These are phyloP conservation scores for Stegophylla sp. DNA, from an alignment of 2,888 invertebrate genomes.

Conservation along the genomic window DNA sequence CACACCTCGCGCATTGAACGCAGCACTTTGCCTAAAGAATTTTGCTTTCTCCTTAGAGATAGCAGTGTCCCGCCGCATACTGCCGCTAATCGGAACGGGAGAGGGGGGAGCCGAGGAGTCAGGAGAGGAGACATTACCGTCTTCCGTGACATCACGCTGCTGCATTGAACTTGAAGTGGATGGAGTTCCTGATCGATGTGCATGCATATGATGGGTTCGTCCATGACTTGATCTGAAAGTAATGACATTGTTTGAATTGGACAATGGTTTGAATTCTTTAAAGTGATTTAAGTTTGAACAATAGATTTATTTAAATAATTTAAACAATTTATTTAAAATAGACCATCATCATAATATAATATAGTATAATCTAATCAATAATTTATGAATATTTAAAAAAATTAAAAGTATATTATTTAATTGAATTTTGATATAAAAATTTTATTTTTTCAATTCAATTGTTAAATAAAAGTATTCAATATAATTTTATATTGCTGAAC, in stretches of 20 bases:
- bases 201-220: slow-evolving; percentile 28
- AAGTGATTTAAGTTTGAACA: too few species aligned
- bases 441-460: too few species aligned
- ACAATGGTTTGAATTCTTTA: background rate
- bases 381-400: background rate
- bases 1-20: slow-evolving; percentile 70
- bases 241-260: too few species aligned
- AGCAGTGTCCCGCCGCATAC: slow-evolving; percentile 69
- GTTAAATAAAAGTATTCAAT: too few species aligned
- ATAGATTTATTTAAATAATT: too few species aligned
- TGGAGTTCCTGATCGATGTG: slow-evolving; percentile 3
- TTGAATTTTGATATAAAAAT: too few species aligned
- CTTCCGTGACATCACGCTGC: slow-evolving; percentile 62
- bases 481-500: too few species aligned
- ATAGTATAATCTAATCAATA: too few species aligned
- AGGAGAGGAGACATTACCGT: slow-evolving; percentile 63
- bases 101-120: slow-evolving; percentile 62
- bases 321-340: too few species aligned
- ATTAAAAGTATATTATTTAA: too few species aligned
- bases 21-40: slow-evolving; percentile 80
- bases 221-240: slow-evolving; percentile 44
- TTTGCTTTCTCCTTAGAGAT: slow-evolving; percentile 88
- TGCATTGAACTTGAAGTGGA: slow-evolving; percentile 52
- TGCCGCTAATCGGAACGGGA: slow-evolving; percentile 63
- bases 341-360: too few species aligned